Conservation (phyloP, 2,888 invertebrate genomes). For the Priocnemis perturbator region DNA sequence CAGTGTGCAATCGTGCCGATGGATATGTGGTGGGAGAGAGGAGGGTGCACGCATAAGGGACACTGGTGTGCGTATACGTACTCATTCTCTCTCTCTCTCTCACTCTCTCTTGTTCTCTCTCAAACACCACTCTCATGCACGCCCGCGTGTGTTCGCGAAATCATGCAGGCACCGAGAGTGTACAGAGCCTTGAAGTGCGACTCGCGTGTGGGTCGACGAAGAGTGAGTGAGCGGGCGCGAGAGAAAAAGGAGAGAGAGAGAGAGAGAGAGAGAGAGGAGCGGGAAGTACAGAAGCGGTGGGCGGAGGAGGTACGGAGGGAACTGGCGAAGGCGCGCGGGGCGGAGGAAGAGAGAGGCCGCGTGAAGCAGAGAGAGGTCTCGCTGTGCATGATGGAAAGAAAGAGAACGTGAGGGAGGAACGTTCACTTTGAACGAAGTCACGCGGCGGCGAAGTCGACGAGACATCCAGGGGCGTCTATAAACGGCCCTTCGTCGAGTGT, state of each 20-base stretch:
- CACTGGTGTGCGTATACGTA: slow-evolving; percentile 15
- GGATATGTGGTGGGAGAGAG: slow-evolving; percentile 1
- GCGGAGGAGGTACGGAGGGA: no score
- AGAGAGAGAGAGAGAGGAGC: slow-evolving; percentile 10
- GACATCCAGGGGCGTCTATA: not conserved
- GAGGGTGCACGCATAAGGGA: slow-evolving; percentile 10
- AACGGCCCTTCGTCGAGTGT: no score
- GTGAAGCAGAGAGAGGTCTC: no score
- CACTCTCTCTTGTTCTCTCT: no score
- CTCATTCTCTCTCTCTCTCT: not conserved
- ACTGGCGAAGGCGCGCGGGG: no score
- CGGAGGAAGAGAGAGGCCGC: no score
- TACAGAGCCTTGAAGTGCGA: slow-evolving; percentile 54
- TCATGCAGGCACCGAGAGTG: slow-evolving; percentile 24
- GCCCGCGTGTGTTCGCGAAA: slow-evolving; percentile 23
- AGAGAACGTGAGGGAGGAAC: not conserved
- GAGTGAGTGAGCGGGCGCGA: slow-evolving; percentile 3
- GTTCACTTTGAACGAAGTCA: not conserved
- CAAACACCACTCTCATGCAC: no score
- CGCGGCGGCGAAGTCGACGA: slow-evolving; percentile 4
- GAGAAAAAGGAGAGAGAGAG: slow-evolving; percentile 17
- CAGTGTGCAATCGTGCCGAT: slow-evolving; percentile 61
- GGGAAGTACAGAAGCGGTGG: no score
- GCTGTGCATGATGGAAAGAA: not conserved
- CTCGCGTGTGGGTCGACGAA: slow-evolving; percentile 55